Evolutionary conservation across 2,113 vertebrate genomes (phyloP).

Genomic region (Benthochromis sp.): DNA sequence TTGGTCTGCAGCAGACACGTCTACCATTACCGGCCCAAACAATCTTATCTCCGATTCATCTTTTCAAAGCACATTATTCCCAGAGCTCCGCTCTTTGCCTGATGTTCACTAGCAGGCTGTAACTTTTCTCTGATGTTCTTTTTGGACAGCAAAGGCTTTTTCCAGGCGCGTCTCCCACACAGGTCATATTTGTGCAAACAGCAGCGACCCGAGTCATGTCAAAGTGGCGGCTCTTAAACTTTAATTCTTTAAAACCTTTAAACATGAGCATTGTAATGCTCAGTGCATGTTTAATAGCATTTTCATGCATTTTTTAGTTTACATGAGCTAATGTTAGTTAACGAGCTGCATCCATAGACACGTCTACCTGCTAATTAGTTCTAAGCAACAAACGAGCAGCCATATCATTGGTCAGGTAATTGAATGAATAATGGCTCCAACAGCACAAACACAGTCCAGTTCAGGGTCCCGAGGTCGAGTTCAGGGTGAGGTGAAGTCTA

Average conservation of each 20-base stretch:
- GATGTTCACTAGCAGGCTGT: neutral
- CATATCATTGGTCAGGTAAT: neutral
- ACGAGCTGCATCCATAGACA: neutral
- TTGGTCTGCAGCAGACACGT: neutral
- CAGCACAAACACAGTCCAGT: neutral
- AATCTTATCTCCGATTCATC: neutral
- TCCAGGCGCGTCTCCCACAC: neutral
- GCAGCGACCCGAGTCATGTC: neutral
- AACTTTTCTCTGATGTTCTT: neutral
- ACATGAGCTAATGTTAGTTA: neutral
- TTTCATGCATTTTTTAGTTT: neutral
- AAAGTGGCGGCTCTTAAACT: neutral
- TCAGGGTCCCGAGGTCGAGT: neutral
- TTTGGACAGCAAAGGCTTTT: neutral
- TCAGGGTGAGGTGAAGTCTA: neutral
- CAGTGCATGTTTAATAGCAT: neutral
- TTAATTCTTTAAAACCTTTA: neutral
- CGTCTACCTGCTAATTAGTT: neutral
- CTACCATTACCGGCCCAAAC: neutral
- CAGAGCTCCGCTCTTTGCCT: neutral
- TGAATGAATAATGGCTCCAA: neutral
- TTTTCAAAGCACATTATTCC: neutral
- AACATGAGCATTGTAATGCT: accelerated
- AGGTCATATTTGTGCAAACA: neutral
- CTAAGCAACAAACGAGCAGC: neutral